phyloP scores from a whole-genome alignment of 2,888 invertebrate genomes.

The Yponomeuta sedellus region DNA sequence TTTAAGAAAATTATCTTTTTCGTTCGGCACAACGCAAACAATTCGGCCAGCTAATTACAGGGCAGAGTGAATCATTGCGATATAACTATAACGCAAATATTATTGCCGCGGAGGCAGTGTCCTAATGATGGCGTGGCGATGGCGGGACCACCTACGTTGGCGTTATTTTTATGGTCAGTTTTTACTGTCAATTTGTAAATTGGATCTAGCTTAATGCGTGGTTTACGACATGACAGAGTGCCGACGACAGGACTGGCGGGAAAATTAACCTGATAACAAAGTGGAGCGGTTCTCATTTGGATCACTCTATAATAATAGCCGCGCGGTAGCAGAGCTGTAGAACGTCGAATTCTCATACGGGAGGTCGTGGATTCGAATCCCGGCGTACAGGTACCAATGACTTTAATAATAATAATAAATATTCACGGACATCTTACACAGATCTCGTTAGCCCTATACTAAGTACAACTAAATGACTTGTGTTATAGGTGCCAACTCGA shows the following conservation, averaged over 20 bases:
- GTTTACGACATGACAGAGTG: neutral
- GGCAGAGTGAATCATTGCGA: constrained; percentile 39
- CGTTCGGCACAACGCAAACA: constrained; percentile 25
- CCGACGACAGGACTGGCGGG: neutral
- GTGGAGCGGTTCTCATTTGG: no score
- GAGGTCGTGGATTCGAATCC: no score
- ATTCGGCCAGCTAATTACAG: constrained; percentile 53
- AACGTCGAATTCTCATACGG: no score
- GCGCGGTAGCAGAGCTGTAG: no score
- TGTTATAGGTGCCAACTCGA: no score
- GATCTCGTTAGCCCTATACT: no score
- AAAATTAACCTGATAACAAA: neutral
- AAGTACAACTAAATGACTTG: no score
- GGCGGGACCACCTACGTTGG: constrained; percentile 43
- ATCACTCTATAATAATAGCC: no score
- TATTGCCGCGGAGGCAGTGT: constrained; percentile 33
- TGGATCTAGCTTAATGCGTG: neutral
- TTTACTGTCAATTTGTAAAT: constrained; percentile 4
- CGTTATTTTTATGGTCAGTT: neutral
- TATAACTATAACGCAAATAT: constrained; percentile 34
- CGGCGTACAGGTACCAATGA: no score
- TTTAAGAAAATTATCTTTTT: neutral
- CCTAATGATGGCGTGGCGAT: constrained; percentile 26
- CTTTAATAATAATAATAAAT: no score
- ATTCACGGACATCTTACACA: no score